Evolutionary conservation across 2,888 invertebrate species (phyloP), one percentile per base, ranked within the genome.

Genomic region (Andrena bicolor): DNA sequence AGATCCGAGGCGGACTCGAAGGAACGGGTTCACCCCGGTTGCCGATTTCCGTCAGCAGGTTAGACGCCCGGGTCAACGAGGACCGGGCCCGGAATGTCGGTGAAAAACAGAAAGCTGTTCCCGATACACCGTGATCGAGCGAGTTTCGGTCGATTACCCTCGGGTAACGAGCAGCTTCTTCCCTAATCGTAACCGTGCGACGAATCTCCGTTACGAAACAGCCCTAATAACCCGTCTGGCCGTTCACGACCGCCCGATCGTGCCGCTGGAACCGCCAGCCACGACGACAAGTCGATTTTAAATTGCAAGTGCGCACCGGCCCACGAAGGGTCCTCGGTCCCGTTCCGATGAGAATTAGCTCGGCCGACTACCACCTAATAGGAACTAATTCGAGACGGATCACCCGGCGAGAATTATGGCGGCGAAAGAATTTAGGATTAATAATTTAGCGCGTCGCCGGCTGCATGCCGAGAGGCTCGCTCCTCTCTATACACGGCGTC

Each of bases 381-480:
- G 80, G 79, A 86, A 84, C 85, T 90, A 89, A 89, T 87, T 90
- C 84, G 82, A 86, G 88, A 84, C 84, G 89, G 88, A 86, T 90
- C 84, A 79, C 72, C 80, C 64, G 78, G 70, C 75, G 80, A 86
- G 84, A 87, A 82, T 90, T 87, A 90, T 81, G 80, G 72, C 80
- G 82, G 82, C 80, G 80, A 78, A 90, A 84, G 85, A 90, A 89
- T 90, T 88, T 87, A 79, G 84, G 78, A 90, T 90, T 90, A 85
- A 89, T 90, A 86, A 89, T 86, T 88, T 83, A 85, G 58, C 80
- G 82, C 85, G 84, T 84, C 85, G 81, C 82, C 85, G 61, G 66
- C 60, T 80, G 86, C 82, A 83, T 85, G 70, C 74, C 73, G 68
- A 86, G 61, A 35, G 68, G 23, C 51, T 48, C 13, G 41, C 23